Conservation (phyloP, 1,140 invertebrate species). For the Drosophila nigromelanica region DNA sequence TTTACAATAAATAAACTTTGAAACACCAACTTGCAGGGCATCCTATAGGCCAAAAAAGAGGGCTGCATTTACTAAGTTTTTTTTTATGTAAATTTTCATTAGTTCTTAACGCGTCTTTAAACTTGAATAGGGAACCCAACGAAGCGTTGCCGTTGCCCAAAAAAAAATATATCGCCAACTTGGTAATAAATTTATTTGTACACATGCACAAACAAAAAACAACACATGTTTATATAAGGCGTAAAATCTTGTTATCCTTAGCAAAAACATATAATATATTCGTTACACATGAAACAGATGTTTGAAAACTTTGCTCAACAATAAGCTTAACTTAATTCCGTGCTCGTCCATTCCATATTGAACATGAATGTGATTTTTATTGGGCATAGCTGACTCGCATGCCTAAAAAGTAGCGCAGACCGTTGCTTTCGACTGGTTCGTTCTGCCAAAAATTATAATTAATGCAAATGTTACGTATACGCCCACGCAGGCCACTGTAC, state of each 20-base stretch:
- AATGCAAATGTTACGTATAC: constrained; percentile 35
- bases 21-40: neutral
- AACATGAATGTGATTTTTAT: constrained; percentile 57
- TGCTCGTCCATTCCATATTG: constrained; percentile 20
- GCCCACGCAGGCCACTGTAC: constrained; percentile 16
- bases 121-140: constrained; percentile 27
- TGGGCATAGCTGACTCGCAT: constrained; percentile 50
- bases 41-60: neutral
- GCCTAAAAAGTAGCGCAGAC: constrained; percentile 43
- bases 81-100: constrained; percentile 36
- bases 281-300: constrained; percentile 13
- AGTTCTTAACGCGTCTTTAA: constrained; percentile 45
- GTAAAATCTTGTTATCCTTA: neutral
- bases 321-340: constrained; percentile 30
- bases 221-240: neutral
- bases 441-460: constrained; percentile 21
- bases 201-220: neutral
- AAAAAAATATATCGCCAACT: too few relatives aligned
- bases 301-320: constrained; percentile 4
- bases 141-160: neutral
- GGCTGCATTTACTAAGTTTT: constrained; percentile 12
- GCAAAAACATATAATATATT: neutral
- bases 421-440: neutral
- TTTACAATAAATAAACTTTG: too few relatives aligned
- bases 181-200: neutral